Evolutionary conservation across 2,797 vertebrate species (phyloP), one percentile per base, ranked within the genome.

Genomic region (Sitta carolinensis): DNA sequence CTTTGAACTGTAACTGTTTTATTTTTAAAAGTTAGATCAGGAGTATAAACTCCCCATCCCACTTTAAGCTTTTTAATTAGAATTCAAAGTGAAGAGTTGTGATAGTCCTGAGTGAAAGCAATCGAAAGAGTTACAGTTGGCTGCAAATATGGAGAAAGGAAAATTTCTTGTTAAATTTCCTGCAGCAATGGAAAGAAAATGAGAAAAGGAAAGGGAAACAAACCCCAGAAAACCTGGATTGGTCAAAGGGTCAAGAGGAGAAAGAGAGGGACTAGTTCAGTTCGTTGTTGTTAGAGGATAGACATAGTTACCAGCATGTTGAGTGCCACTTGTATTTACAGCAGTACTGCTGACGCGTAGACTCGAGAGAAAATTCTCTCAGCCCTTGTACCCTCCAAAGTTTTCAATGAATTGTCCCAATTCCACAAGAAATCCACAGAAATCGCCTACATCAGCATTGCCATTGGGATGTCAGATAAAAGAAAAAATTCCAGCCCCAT

Each of bases 51-150:
- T 92, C 74, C 50, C 26, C 57, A 94, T 70, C 66, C 70, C 42
- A 87, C 62, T 93, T 96, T 40, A 80, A 93, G 76, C 7, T 55
- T 79, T 90, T 95, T 93, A 95, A 95, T 93, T 92, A 94, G 86
- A 96, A 90, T 70, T 94, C 87, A 88, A 91, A 95, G 86, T 51
- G 63, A 92, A 75, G 74, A 63, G 54, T 45, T 80, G 61, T 67
- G 78, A 92, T 96, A 91, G 95, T 88, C 91, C 76, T 94, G 81
- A 83, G 82, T 90, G 91, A 96, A 96, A 87, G 75, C 84, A 96
- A 84, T 87, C 0, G 4, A 76, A 92, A 89, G 58, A 92, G 48
- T 40, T 84, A 66, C 74, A 80, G 69, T 26, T 50, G 38, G n/a
- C 68, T 92, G 67, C 3, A 1, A 74, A 55, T 69, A 70, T 70